phyloP scores from a whole-genome alignment of 2,888 invertebrate genomes.

The Hemicrepidius hirtus region DNA sequence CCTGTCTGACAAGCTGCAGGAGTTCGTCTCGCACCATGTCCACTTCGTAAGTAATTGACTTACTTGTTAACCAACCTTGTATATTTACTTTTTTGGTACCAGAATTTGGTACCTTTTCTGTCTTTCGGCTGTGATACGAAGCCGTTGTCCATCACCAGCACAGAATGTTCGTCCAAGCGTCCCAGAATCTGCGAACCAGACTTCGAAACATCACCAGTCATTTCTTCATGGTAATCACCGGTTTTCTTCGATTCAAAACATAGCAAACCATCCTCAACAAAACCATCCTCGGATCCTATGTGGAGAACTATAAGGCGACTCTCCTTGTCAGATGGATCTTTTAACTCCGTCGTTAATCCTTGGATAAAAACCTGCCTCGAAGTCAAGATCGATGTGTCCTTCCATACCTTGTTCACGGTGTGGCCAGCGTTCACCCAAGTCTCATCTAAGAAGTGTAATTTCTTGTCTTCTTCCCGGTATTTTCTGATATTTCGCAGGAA shows the following conservation, averaged over 20 bases:
- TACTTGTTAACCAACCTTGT: constrained; percentile 54
- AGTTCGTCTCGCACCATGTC: constrained; percentile 57
- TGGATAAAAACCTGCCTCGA: constrained; percentile 44
- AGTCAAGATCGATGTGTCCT: constrained; percentile 37
- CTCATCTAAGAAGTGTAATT: too few species aligned
- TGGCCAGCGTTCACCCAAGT: constrained; percentile 36
- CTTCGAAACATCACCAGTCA: too few species aligned
- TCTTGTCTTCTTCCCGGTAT: too few species aligned
- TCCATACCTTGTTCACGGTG: constrained; percentile 45
- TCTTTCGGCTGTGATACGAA: too few species aligned
- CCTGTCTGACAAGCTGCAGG: constrained; percentile 51
- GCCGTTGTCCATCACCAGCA: too few species aligned
- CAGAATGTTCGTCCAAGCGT: too few species aligned
- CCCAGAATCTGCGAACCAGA: too few species aligned
- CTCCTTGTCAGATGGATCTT: constrained; percentile 35
- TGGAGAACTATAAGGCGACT: constrained; percentile 48
- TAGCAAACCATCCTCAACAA: constrained; percentile 46
- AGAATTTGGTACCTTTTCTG: constrained; percentile 11
- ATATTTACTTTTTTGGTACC: constrained; percentile 1
- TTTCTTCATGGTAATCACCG: constrained; percentile 53
- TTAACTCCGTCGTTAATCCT: constrained; percentile 33
- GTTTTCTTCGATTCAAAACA: constrained; percentile 51
- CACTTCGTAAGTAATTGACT: constrained; percentile 57
- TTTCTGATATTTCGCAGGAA: too few species aligned
- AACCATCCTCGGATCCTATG: constrained; percentile 53